A percentile compares a stretch with the other conserved stretches of the same genome.
Conservation (phyloP, 2,888 invertebrate species). For the Acronicta psi region DNA sequence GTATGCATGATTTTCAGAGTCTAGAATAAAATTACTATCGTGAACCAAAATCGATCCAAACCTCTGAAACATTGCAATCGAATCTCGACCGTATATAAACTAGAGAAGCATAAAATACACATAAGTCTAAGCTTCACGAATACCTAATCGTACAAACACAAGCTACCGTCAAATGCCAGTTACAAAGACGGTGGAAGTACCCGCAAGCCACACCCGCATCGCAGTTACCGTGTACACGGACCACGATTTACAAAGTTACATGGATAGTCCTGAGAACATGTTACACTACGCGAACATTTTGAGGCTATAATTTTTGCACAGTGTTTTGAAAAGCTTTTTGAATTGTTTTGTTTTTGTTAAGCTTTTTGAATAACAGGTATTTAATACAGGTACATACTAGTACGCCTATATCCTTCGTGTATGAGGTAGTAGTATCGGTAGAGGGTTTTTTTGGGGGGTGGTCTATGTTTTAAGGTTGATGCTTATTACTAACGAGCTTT, state of each 20-base stretch:
- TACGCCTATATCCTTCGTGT: no score
- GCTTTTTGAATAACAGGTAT: no score
- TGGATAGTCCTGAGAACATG: constrained; percentile 23
- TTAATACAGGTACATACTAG: no score
- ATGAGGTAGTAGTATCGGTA: no score
- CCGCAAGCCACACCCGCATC: constrained; percentile 38
- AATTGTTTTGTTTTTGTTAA: no score
- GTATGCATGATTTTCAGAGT: no score
- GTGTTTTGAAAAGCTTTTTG: no score
- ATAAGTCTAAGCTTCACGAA: constrained; percentile 15
- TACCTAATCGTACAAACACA: constrained; percentile 32
- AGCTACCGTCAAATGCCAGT: constrained; percentile 37
- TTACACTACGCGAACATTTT: no score
- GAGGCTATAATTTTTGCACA: background rate
- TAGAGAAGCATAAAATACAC: background rate
- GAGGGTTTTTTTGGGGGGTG: no score
- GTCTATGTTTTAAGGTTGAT: no score
- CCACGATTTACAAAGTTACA: constrained; percentile 21
- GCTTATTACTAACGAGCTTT: no score
- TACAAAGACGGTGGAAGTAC: constrained; percentile 37
- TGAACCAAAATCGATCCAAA: background rate
- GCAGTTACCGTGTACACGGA: constrained; percentile 5
- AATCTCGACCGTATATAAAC: background rate
- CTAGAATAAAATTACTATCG: no score
- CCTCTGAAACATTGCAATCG: background rate